Base-by-base conservation (phyloP, 2,888 invertebrate genomes). In the Antheraea yamamai region DNA sequence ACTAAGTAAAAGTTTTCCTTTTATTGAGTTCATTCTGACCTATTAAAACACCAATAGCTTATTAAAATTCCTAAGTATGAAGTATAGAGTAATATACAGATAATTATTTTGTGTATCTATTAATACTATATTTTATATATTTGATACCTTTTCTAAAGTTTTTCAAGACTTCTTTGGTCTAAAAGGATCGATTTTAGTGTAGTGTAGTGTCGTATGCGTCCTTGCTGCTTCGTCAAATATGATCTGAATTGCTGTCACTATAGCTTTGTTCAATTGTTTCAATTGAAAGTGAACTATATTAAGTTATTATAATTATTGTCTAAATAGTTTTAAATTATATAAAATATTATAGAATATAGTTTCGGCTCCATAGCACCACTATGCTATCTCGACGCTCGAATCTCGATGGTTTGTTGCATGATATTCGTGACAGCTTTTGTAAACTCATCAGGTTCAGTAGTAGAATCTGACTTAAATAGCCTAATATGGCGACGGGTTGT, bases 341-440 rank as follows among this genome's bases (percentile, higher is more conserved):
- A 35, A 18, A 72, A 47, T 74, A 61, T 61, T 51, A 30, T 73
- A 75, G 72, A 66, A 66, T 66, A 75, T 52, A 82, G 10, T 47
- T 84, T 88, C 87, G 93, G 93, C 93, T 93, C 94, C 93, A 93
- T 93, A 86, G 92, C 93, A 93, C 94, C 94, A 94, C 94, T 93
- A 88, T 92, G 93, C 92, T 92, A 91, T 92, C 89, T 91, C 82
- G 89, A 89, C 84, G 93, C 92, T 92, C 91, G 89, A 85, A 85
- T 85, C 85, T 85, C 85, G 84, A 83, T 89, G 87, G 86, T 85
- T 79, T 85, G 80, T 84, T 88, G 90, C 90, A 90, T 90, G 82
- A 77, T 75, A 78, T 66, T 16, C 12, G 16, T 66, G 20, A 30
- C 64, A 30, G 64, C 64, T 66, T 18, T 16, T 61, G 16, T 66